A percentile compares a stretch with the other conserved stretches of the same genome.
Evolutionary conservation across 2,888 invertebrate genomes (phyloP).

Genomic region (Diarsia dahlii): DNA sequence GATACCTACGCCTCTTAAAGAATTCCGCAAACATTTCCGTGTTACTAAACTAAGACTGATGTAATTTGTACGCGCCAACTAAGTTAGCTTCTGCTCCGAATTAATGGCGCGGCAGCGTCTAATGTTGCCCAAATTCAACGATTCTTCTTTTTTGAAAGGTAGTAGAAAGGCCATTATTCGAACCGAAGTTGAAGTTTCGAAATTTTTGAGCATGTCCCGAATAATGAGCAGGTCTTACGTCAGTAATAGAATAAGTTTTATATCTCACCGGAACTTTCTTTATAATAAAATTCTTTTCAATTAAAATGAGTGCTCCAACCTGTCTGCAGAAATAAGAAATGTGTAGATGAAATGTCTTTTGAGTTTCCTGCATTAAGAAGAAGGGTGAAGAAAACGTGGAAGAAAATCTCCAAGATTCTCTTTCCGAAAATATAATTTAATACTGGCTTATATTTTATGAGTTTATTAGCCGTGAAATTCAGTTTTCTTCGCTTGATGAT

Average conservation of each 20-base stretch:
- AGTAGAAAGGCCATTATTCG: conserved; percentile 64
- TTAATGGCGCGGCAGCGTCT: conserved; percentile 80
- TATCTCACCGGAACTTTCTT: conserved; percentile 46
- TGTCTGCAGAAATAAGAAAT: conserved; percentile 27
- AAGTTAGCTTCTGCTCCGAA: conserved; percentile 79
- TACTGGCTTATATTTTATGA: conserved; percentile 56
- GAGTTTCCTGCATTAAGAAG: conserved; percentile 7
- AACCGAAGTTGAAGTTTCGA: conserved; percentile 63
- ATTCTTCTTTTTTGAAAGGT: conserved; percentile 71
- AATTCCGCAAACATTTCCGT: conserved; percentile 79
- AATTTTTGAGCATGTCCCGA: conserved; percentile 70
- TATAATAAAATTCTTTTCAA: conserved; percentile 47
- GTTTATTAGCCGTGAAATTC: conserved; percentile 57
- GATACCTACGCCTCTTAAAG: conserved; percentile 72
- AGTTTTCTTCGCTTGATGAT: conserved; percentile 54
- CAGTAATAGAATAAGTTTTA: conserved; percentile 71
- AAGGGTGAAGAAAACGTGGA: conserved; percentile 26
- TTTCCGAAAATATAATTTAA: conserved; percentile 44
- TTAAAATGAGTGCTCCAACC: conserved; percentile 36
- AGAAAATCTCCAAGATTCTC: conserved; percentile 13
- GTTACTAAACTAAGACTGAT: conserved; percentile 82
- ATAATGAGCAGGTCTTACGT: conserved; percentile 70
- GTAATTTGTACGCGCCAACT: conserved; percentile 81
- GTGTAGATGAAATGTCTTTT: conserved; percentile 24
- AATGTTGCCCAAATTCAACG: conserved; percentile 74